Base-by-base conservation (phyloP, 2,797 vertebrate genomes). In the Paramormyrops hopkinsi region DNA sequence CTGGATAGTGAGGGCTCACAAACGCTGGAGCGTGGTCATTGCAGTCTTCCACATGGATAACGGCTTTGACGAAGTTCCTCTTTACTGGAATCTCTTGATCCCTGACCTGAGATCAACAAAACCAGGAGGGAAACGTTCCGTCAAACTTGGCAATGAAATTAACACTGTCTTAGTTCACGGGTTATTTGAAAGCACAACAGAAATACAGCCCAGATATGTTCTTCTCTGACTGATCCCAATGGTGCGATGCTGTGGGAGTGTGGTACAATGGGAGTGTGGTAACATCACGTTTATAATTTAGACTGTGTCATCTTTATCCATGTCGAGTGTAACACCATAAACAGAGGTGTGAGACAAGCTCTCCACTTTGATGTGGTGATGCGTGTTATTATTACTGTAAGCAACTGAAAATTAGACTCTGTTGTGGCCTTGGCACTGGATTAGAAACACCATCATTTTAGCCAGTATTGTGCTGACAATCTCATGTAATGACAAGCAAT, bases 51-150 rank as follows among this genome's bases (percentile, higher is more conserved):
- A 99, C 96, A 0, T 94, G 91, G 90, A 99, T 90, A 89, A 96
- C 93, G 89, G 97, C 96, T 91, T 97, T 97, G 11, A 96, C 97
- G 90, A 99, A 98, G 92, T 99, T 99, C 92, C 97, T 95, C 91
- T 98, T 99, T 89, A 98, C 96, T 12, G 98, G 98, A 33, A 99
- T 97, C 92, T 97, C 98, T 92, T 99, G 98, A 93, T 99, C 98
- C 87, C 98, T 96, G 6, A 99, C 99, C 99, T 99, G 90, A 44
- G 90, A 54, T 76, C 88, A 46, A 11, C 86, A 22, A 62, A 76
- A 25, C 59, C 91, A 89, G 54, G n/a, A 2, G 25, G 79, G 7
- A 29, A 37, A 25, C 12, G 0, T 37, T 73, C 29, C 8, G 7
- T n/a, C 29, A 69, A 65, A 48, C 59, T 9, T 29, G 33, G 4